phyloP scores from a whole-genome alignment of 2,113 vertebrate genomes.

The Alaudala cheleensis region DNA sequence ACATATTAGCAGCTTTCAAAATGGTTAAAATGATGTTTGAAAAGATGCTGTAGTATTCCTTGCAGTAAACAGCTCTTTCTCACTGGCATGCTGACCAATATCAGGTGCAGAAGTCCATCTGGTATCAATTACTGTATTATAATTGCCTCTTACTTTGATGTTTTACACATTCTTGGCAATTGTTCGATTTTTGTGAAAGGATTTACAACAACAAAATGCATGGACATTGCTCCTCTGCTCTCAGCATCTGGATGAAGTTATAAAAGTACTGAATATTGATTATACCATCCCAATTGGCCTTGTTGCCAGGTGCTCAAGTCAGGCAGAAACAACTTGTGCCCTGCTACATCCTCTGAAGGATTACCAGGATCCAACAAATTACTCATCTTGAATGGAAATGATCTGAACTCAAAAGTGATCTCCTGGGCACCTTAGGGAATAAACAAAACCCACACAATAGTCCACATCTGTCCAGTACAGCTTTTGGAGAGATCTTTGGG shows the following conservation, averaged over 20 bases:
- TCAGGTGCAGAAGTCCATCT: slow-evolving; percentile 9
- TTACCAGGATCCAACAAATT: neutral
- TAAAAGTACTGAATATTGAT: neutral
- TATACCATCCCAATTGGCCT: neutral
- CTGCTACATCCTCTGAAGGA: neutral
- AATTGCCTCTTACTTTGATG: neutral
- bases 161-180: slow-evolving; percentile 21
- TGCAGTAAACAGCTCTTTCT: neutral
- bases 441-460: neutral
- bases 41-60: neutral
- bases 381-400: neutral
- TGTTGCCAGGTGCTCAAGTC: neutral
- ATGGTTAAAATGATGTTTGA: neutral
- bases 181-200: neutral
- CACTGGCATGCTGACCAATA: neutral
- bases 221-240: neutral
- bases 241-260: slow-evolving; percentile 12
- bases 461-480: neutral
- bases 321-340: neutral
- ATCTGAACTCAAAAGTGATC: neutral
- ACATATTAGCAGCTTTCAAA: neutral
- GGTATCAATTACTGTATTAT: slow-evolving; percentile 1
- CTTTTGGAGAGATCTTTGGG: neutral
- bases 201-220: slow-evolving; percentile 10
- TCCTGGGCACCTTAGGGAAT: neutral